phyloP scores from a whole-genome alignment of 2,113 vertebrate species.

The Thymallus thymallus region DNA sequence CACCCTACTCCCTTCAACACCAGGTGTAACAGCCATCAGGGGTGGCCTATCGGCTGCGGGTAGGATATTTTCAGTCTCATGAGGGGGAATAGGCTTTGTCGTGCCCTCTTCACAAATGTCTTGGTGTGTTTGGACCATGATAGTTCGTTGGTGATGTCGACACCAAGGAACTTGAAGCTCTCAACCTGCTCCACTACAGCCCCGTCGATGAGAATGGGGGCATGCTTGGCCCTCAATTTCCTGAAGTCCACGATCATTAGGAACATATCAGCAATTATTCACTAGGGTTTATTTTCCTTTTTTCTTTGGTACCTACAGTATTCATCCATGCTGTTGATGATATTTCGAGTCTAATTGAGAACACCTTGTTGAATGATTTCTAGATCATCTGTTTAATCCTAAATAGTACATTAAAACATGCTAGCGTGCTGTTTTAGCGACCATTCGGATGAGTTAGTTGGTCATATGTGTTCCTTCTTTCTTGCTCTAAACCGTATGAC shows the following conservation, averaged over 20 bases:
- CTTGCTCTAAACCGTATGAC: not conserved
- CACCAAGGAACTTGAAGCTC: too few relatives aligned
- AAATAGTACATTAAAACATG: not conserved
- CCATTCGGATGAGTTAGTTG: too few relatives aligned
- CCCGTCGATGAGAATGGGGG: too few relatives aligned
- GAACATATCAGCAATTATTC: slow-evolving; percentile 79
- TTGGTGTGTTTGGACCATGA: too few relatives aligned
- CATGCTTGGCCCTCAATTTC: too few relatives aligned
- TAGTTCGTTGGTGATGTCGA: too few relatives aligned
- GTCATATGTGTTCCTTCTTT: not conserved
- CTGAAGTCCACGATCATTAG: too few relatives aligned
- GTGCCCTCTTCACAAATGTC: too few relatives aligned
- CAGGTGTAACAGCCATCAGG: slow-evolving; percentile 78
- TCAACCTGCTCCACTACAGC: too few relatives aligned
- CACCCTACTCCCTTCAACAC: slow-evolving; percentile 75
- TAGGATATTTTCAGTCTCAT: too few relatives aligned
- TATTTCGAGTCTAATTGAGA: slow-evolving; percentile 53
- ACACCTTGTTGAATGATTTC: slow-evolving; percentile 59
- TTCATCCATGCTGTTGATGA: slow-evolving; percentile 59
- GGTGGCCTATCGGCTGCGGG: slow-evolving; percentile 76
- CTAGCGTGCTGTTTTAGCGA: too few relatives aligned
- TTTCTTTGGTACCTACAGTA: slow-evolving; percentile 62
- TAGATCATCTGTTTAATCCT: slow-evolving; percentile 41
- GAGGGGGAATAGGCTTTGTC: too few relatives aligned
- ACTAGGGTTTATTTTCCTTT: slow-evolving; percentile 71